phyloP scores from a whole-genome alignment of 2,888 invertebrate species.

The Sycophila texana region DNA sequence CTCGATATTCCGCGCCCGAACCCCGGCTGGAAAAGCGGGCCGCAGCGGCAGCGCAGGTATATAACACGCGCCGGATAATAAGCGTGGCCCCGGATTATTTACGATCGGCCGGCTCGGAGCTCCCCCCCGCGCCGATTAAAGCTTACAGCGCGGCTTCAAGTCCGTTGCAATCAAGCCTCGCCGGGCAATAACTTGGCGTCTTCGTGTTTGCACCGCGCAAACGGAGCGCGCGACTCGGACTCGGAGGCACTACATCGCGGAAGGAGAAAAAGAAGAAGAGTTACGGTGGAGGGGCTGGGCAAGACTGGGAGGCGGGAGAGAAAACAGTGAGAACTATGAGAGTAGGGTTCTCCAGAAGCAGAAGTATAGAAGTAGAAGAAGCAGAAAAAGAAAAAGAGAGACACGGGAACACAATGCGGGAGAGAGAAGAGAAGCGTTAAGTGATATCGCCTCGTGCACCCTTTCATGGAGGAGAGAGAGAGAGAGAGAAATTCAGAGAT shows the following conservation, averaged over 20 bases:
- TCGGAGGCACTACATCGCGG: background rate
- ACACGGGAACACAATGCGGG: slow-evolving; percentile 18
- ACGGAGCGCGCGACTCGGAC: slow-evolving; percentile 1
- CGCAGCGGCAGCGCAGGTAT: background rate
- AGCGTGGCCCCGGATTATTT: slow-evolving; percentile 28
- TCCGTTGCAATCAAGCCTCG: background rate
- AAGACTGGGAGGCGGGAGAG: background rate
- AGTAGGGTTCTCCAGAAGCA: background rate
- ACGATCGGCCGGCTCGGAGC: slow-evolving; percentile 19
- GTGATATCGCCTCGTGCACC: slow-evolving; percentile 44
- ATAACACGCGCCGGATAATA: slow-evolving; percentile 20
- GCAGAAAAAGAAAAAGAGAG: background rate
- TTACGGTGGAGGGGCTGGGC: background rate
- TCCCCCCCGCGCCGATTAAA: slow-evolving; percentile 41
- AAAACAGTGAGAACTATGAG: background rate
- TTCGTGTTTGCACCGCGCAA: slow-evolving; percentile 36
- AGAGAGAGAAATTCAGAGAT: slow-evolving; percentile 6
- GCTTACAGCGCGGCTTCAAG: slow-evolving; percentile 17
- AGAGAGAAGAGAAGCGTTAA: slow-evolving; percentile 32
- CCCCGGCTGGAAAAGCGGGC: background rate
- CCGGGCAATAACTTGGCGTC: slow-evolving; percentile 26
- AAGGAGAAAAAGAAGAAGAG: background rate
- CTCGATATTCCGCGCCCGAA: background rate
- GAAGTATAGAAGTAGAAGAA: background rate
- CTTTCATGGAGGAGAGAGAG: background rate